Evolutionary conservation across 2,888 invertebrate species (phyloP).

Genomic region (Drosophila nr. perissopoda): DNA sequence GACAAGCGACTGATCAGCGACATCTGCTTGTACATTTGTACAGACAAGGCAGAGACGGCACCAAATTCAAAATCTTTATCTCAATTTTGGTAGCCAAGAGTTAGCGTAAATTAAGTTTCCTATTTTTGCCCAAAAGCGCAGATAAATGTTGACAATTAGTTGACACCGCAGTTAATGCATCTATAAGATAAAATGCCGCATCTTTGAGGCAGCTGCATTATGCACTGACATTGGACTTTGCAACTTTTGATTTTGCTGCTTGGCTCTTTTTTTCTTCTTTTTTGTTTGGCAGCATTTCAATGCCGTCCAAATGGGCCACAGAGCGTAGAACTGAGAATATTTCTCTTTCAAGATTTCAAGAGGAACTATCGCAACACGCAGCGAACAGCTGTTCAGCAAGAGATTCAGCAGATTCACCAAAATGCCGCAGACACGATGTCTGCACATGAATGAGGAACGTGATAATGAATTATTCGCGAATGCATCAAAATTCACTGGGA

Average conservation of each 20-base stretch:
- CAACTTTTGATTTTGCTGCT: slow-evolving; percentile 20
- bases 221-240: slow-evolving; percentile 74
- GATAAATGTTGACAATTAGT: slow-evolving; percentile 69
- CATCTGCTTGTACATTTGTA: not conserved
- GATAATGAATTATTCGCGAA: slow-evolving; percentile 20
- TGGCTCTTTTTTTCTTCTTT: slow-evolving; percentile 8
- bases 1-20: slow-evolving; percentile 61
- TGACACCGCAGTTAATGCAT: slow-evolving; percentile 42
- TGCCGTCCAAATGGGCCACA: slow-evolving; percentile 54
- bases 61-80: slow-evolving; percentile 16
- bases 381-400: slow-evolving; percentile 52
- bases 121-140: slow-evolving; percentile 58
- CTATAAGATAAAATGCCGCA: slow-evolving; percentile 26
- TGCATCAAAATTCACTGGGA: not conserved
- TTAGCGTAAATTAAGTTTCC: slow-evolving; percentile 17
- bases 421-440: slow-evolving; percentile 59
- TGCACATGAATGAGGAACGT: slow-evolving; percentile 57
- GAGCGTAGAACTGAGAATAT: slow-evolving; percentile 9
- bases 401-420: slow-evolving; percentile 10
- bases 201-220: slow-evolving; percentile 42
- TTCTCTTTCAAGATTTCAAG: not conserved
- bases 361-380: slow-evolving; percentile 31
- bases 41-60: slow-evolving; percentile 22
- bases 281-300: slow-evolving; percentile 70
- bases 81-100: slow-evolving; percentile 37